Evolutionary conservation across 2,888 invertebrate species (phyloP), one percentile per base, ranked within the genome.

Genomic region (Podotricha telesiphe): DNA sequence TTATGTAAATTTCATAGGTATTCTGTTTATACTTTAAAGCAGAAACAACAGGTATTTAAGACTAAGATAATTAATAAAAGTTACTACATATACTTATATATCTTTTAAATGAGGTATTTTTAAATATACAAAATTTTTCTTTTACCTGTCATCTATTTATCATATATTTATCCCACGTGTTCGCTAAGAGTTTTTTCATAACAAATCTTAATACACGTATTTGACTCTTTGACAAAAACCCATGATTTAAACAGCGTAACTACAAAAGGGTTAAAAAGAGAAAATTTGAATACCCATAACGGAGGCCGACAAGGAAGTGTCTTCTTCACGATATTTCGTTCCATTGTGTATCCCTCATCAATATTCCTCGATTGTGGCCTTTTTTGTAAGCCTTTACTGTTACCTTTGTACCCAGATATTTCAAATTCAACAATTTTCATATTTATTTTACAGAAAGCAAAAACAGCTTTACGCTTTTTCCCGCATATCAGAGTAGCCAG

Each of bases 331-430:
- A 75, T 69, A 65, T 70, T 69, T 65, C 62, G 70, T 66, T 68
- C 75, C 63, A 78, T 80, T 80, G 80, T 81, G 74, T 69, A 20
- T 22, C 69, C 76, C 76, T 76, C 77, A 79, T 80, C 77, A 78
- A 76, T 79, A 81, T 80, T 78, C 78, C 68, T 69, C 69, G 75
- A 72, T 77, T 75, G 75, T 74, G 72, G 64, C 72, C n/a, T 68
- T 74, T 75, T 76, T 72, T 72, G 73, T 61, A 67, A 68, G 68
- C 74, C 34, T 28, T 10, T 17, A 34, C 53, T 59, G 20, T 42
- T 59, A 75, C 72, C 74, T 74, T 72, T 75, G 75, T 67, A 68
- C 70, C 72, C 64, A 68, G 70, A 73, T 67, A 69, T 68, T 73
- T 69, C 66, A 70, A 73, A 74, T 73, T 63, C 71, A 66, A 56